Evolutionary conservation across 1,140 invertebrate genomes (phyloP), one percentile per base, ranked within the genome.

Genomic region (Drosophila grimshawi): DNA sequence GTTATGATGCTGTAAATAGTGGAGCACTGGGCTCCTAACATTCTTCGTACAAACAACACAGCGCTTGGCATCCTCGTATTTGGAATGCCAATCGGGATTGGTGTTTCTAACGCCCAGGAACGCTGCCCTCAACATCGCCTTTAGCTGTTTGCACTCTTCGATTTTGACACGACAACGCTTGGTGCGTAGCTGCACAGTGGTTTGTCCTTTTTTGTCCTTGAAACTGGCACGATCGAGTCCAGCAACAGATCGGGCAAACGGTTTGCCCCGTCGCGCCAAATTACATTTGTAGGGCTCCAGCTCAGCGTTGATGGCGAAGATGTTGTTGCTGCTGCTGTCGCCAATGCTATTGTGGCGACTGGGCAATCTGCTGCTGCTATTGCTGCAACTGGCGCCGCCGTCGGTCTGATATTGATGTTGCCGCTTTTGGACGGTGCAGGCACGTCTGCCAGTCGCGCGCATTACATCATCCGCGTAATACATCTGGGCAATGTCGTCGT

Each of bases 1-100:
- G 2, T 92, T 92, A 89, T 96, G 95, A 27, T 67, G 73, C 0
- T 92, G 81, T 29, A 93, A 90, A 48, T 95, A 95, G 88, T 96
- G 95, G 8, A 91, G 3, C 94, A 93, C 43, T 91, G 93, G 51
- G 39, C 6, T 43, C 33, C 11, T 45, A 2, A 27, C 6, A 1
- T 2, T 0, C 41, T 52, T 0, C 0, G 1, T 5, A 4, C 95
- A 96, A 0, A 94, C 94, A 10, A 93, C 92, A 33, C 93, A 93
- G 10, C 5, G 37, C 0, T 1, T n/a, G 2, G 30, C 1, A 0
- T 52, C 80, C 11, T 4, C 10, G 0, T 85, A 88, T 0, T 29
- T 19, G 4, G 69, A 33, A 35, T 89, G 76, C 83, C 83, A 88
- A 0, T 74, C 37, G 11, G 59, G n/a, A 49, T 88, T 80, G 0